These are phyloP conservation scores for Petrocephalus schoutedeni DNA, from an alignment of 2,797 vertebrate genomes.

Conservation along the genomic window DNA sequence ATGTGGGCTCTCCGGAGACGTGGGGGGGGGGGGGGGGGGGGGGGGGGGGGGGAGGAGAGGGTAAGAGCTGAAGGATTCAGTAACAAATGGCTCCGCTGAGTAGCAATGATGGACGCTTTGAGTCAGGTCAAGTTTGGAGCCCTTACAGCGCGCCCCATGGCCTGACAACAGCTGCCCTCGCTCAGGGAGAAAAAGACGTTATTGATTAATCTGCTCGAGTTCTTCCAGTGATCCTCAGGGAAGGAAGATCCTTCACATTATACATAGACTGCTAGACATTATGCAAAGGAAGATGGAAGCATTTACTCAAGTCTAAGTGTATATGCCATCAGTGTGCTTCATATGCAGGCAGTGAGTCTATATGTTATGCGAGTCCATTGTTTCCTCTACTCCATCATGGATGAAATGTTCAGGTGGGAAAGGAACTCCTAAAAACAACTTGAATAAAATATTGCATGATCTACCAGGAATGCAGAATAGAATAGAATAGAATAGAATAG, in stretches of 20 bases:
- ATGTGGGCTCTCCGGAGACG: conserved; percentile 44
- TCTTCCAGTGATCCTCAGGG: conserved; percentile 36
- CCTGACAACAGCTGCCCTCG: conserved; percentile 19
- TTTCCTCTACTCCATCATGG: neutral
- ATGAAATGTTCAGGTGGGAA: neutral
- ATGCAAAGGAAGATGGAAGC: conserved; percentile 27
- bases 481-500: conserved; percentile 10
- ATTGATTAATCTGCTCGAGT: conserved; percentile 39
- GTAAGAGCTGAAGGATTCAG: conserved; percentile 24
- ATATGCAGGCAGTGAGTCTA: neutral
- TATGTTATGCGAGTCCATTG: neutral
- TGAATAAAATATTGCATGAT: conserved; percentile 11
- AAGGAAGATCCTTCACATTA: conserved; percentile 16
- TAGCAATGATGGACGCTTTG: neutral
- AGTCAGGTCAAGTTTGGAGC: conserved; percentile 19
- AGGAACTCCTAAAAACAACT: neutral
- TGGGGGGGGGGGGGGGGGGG: neutral
- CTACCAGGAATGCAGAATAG: neutral
- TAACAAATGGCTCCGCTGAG: conserved; percentile 43
- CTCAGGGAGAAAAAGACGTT: neutral
- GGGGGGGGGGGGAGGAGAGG: no score
- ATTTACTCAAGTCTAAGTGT: neutral
- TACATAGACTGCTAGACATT: conserved; percentile 39
- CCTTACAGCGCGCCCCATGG: conserved; percentile 19
- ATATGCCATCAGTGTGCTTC: neutral